These are phyloP conservation scores for Ormyrus nitidulus DNA, from an alignment of 2,888 invertebrate species.

Conservation along the genomic window DNA sequence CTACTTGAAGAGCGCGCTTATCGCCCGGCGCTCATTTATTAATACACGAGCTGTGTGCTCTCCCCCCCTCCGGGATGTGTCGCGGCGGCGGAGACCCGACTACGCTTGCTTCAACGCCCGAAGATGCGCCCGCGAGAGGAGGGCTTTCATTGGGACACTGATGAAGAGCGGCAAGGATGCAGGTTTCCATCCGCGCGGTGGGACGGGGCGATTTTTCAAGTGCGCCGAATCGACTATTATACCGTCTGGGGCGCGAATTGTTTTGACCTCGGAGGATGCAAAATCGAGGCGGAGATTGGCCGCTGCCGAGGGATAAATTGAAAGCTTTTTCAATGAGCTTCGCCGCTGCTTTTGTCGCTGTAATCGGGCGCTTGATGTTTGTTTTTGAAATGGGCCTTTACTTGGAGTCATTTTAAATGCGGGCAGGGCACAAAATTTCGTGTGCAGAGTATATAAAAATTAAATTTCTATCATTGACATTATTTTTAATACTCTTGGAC, in stretches of 20 bases:
- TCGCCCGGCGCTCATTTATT: background rate
- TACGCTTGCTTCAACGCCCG: too few species aligned
- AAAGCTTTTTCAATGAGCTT: conserved; percentile 2
- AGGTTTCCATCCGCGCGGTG: too few species aligned
- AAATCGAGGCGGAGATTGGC: conserved; percentile 32
- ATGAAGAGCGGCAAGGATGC: background rate
- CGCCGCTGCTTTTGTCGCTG: too few species aligned
- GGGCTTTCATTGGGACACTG: background rate
- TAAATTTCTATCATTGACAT: too few species aligned
- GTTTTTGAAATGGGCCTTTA: too few species aligned
- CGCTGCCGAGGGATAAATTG: background rate
- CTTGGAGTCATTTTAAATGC: too few species aligned
- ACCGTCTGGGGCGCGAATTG: conserved; percentile 15
- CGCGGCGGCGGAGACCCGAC: too few species aligned
- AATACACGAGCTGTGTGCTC: background rate
- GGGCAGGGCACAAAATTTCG: too few species aligned
- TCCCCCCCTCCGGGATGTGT: too few species aligned
- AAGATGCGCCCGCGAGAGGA: background rate
- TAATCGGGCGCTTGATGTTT: too few species aligned
- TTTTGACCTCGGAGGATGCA: conserved; percentile 44
- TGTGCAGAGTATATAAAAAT: too few species aligned
- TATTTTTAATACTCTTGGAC: too few species aligned
- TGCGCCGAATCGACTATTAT: conserved; percentile 10
- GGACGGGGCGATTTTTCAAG: background rate
- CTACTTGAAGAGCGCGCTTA: background rate